Evolutionary conservation across 2,797 vertebrate species (phyloP).

Genomic region (Sebastes jordani): DNA sequence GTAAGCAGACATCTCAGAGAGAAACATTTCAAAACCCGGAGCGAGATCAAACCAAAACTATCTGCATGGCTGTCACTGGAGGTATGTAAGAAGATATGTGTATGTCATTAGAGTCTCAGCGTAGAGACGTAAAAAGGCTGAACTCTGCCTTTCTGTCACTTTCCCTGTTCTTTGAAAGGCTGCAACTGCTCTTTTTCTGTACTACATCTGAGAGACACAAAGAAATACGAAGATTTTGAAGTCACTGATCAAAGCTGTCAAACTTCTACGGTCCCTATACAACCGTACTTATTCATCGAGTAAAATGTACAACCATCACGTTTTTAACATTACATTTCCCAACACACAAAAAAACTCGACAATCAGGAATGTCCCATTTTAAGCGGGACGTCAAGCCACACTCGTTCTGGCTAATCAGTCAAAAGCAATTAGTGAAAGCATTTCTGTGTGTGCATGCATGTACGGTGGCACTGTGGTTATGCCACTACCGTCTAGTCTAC

Average conservation of each 20-base stretch:
- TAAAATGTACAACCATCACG: neutral
- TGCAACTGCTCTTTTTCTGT: neutral
- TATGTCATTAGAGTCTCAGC: neutral
- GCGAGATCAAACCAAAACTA: neutral
- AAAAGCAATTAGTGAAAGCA: neutral
- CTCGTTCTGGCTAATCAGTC: conserved; percentile 3
- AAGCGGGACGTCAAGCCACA: neutral
- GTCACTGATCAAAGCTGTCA: neutral
- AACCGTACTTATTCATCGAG: neutral
- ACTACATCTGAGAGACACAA: neutral
- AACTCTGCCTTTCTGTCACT: neutral
- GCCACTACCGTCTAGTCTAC: neutral
- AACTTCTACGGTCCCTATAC: neutral
- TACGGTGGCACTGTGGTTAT: neutral
- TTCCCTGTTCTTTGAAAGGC: neutral
- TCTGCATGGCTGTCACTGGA: neutral
- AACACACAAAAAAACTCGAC: neutral
- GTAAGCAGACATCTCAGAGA: neutral
- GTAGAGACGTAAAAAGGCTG: neutral
- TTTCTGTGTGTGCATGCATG: neutral
- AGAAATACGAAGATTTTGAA: neutral
- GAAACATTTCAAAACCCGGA: neutral
- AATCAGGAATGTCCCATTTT: neutral
- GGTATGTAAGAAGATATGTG: neutral
- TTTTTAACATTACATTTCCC: neutral